Conservation (phyloP, 1,140 invertebrate species). For the Cotesia typhae region DNA sequence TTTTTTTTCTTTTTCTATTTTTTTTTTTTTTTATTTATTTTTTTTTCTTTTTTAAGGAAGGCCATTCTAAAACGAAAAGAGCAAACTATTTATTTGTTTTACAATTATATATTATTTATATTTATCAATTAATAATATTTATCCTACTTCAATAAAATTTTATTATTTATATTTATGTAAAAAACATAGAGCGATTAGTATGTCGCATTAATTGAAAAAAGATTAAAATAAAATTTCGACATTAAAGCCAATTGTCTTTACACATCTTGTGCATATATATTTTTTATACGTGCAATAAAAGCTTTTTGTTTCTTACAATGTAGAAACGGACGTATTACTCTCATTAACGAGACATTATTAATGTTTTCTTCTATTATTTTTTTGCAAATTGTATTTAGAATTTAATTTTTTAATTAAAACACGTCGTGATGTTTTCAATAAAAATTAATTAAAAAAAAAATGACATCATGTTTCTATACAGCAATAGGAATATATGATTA, state of each 20-base stretch:
- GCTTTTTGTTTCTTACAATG: conserved; percentile 2
- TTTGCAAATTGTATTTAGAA: background rate
- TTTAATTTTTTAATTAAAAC: background rate
- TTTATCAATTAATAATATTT: conserved; percentile 41
- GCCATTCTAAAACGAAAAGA: conserved; percentile 48
- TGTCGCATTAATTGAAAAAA: background rate
- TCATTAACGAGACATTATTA: background rate
- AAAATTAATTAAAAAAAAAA: background rate
- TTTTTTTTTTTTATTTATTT: no score
- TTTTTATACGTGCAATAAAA: conserved; percentile 31
- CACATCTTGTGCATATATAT: conserved; percentile 35
- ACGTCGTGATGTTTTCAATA: conserved; percentile 6
- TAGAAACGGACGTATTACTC: conserved; percentile 19
- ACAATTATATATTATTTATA: conserved; percentile 54
- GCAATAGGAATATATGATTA: conserved; percentile 13
- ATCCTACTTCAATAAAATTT: conserved; percentile 41
- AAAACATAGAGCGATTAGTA: conserved; percentile 44
- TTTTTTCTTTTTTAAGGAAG: conserved; percentile 32
- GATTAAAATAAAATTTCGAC: conserved; percentile 16
- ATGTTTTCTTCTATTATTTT: no score
- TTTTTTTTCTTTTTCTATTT: background rate
- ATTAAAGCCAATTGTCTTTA: conserved; percentile 11
- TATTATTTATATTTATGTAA: conserved; percentile 53
- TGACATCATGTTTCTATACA: background rate
- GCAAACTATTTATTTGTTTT: conserved; percentile 42